Evolutionary conservation across 2,797 vertebrate genomes (phyloP).

Genomic region (Arctocebus calabarensis): DNA sequence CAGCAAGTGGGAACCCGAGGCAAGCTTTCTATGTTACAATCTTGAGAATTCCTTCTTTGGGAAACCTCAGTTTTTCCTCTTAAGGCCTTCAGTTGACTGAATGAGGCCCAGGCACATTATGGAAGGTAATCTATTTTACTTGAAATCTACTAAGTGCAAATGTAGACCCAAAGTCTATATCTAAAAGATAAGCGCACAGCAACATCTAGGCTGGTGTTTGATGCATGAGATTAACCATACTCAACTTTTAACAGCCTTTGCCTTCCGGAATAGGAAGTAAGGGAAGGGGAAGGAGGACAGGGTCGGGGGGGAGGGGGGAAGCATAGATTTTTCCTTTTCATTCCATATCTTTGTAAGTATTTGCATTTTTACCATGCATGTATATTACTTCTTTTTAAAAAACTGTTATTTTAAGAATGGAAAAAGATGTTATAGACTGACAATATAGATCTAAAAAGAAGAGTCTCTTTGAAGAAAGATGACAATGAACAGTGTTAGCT

Average conservation of each 20-base stretch:
- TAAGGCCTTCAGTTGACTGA: not conserved
- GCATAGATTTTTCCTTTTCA: not conserved
- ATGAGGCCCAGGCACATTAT: not conserved
- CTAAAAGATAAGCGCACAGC: no score
- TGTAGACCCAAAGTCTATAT: not conserved
- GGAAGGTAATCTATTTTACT: not conserved
- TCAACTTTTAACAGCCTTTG: no score
- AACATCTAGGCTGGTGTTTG: not conserved
- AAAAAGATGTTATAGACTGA: not conserved
- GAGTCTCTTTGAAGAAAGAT: not conserved
- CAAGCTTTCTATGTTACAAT: fast-evolving
- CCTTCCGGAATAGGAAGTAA: not conserved
- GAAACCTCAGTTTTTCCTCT: not conserved
- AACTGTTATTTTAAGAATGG: not conserved
- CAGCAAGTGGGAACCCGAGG: not conserved
- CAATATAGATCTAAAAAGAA: not conserved
- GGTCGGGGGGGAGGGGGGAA: not conserved
- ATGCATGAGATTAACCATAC: not conserved
- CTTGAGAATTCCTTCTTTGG: not conserved
- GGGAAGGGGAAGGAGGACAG: not conserved
- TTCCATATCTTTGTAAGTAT: not conserved
- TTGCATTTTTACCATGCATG: not conserved
- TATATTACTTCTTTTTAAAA: not conserved
- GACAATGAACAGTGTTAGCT: not conserved
- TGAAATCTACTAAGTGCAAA: not conserved